Evolutionary conservation across 1,140 invertebrate species (phyloP).

Genomic region (Cherax quadricarinatus): DNA sequence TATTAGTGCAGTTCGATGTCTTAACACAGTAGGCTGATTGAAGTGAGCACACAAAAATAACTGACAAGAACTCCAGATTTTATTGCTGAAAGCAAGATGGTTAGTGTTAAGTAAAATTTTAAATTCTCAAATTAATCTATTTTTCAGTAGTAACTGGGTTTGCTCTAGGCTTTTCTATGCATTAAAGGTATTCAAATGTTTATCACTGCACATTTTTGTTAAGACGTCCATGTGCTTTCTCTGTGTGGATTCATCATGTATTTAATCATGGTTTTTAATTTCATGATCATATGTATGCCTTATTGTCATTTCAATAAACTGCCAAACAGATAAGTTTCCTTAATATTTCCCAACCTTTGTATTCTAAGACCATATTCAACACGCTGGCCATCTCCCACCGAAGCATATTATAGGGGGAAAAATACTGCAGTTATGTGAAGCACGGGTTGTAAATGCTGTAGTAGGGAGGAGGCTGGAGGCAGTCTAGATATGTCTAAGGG

Average conservation of each 20-base stretch:
- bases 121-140: neutral
- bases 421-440: too few species aligned
- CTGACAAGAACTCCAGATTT: neutral
- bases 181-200: neutral
- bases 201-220: neutral
- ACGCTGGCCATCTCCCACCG: too few species aligned
- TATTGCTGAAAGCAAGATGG: neutral
- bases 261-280: neutral
- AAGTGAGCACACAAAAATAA: neutral
- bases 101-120: neutral
- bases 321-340: neutral
- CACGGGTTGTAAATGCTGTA: too few species aligned
- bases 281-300: conserved; percentile 9
- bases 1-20: neutral
- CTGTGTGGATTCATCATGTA: neutral
- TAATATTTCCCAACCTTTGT: neutral
- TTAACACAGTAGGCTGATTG: neutral
- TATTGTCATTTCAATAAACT: neutral
- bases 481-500: too few species aligned
- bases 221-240: neutral
- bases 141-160: conserved; percentile 11
- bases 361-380: too few species aligned
- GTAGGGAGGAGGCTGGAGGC: too few species aligned
- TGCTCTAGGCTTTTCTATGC: neutral
- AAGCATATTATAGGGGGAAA: too few species aligned